Evolutionary conservation across 2,113 vertebrate genomes (phyloP), one percentile per base, ranked within the genome.

Genomic region (Myotis lucifugus): DNA sequence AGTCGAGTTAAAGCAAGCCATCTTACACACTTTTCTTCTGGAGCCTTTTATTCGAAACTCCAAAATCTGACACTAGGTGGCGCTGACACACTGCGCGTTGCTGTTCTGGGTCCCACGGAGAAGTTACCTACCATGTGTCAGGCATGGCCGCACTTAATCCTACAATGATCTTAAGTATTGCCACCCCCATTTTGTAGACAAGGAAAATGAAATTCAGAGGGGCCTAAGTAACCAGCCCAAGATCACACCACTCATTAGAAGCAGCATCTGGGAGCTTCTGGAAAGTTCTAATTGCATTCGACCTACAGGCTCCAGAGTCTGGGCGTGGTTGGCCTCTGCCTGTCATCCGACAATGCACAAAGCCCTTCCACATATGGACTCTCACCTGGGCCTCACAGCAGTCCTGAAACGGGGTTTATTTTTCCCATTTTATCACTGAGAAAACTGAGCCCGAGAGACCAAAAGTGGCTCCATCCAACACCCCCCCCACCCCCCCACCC

Each of bases 51-150:
- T 4, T 27, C 84, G 81, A 66, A 81, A 78, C n/a, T 42, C n/a
- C 70, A 56, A 69, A 18, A 4, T 13, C 0, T 3, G 42, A 42
- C 94, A 91, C 82, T 52, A 88, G 94, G 52, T 94, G 94, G 91
- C 83, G 3, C 69, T 25, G 23, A 56, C 29, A 89, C 27, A 8
- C 27, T 11, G 32, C 8, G 8, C 8, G 82, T 54, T 4, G 73
- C 50, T 64, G 2, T 64, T 76, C 27, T 0, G 7, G 74, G n/a
- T 66, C 18, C 18, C 59, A 3, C 0, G 0, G 0, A 34, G 54
- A 61, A 5, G 15, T 8, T 8, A 59, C 37, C 52, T 6, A 5
- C 5, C 21, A 0, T 0, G 4, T 40, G 21, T 1, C 13, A 17
- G 72, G 32, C 6, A 0, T 21, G 42, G 59, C 18, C 25, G 52